These are phyloP conservation scores for Rhinopomastus cyanomelas DNA, from an alignment of 2,113 vertebrate species.

Conservation along the genomic window DNA sequence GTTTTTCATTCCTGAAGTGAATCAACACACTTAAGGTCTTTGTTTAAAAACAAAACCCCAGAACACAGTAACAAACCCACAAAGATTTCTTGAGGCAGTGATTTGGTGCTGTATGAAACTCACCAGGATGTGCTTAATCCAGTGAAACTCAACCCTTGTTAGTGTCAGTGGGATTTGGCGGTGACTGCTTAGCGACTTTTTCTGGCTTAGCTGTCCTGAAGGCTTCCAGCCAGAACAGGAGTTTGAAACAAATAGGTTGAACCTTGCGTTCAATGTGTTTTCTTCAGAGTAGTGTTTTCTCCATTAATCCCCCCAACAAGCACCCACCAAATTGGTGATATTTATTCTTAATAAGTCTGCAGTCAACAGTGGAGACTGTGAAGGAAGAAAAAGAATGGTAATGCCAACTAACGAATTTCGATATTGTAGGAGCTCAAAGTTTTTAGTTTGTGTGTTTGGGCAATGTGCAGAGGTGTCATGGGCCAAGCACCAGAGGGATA, in stretches of 20 bases:
- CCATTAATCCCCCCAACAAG: background rate
- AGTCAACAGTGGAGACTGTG: background rate
- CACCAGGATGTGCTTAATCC: background rate
- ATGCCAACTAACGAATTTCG: background rate
- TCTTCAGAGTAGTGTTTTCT: background rate
- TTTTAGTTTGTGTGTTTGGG: background rate
- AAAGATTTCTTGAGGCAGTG: background rate
- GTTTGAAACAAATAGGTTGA: background rate
- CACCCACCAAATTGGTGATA: background rate
- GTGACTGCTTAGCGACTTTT: background rate
- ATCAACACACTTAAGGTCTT: background rate
- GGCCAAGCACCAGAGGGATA: background rate
- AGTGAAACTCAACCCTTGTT: background rate
- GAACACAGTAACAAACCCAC: rapidly evolving
- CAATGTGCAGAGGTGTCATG: background rate
- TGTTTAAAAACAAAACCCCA: background rate
- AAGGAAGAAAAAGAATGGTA: background rate
- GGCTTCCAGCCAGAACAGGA: background rate
- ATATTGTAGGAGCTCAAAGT: background rate
- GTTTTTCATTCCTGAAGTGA: background rate
- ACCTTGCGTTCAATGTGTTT: background rate
- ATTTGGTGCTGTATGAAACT: background rate
- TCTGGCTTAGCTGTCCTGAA: background rate
- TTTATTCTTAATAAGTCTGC: background rate
- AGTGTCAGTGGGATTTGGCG: background rate